Percentiles rank a stretch among this genome's conserved stretches.
phyloP scores from a whole-genome alignment of 2,888 invertebrate genomes.

The Melieria omissa region DNA sequence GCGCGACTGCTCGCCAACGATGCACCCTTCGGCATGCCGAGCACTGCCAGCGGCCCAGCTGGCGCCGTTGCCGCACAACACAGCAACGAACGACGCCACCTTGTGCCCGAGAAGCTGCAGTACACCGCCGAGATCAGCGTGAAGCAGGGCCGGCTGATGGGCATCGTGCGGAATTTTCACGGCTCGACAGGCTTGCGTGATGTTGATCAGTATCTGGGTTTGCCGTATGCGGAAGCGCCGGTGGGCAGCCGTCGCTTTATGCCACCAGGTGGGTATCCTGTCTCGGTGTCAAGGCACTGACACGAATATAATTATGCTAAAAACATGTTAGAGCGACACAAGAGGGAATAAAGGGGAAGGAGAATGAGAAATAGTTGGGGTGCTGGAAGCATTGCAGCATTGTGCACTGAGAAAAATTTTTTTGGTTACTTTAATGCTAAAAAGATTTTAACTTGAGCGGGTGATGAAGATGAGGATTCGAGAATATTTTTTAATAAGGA shows the following conservation, averaged over 20 bases:
- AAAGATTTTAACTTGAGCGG: too few species aligned
- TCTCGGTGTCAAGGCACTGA: too few species aligned
- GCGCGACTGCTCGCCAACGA: constrained; percentile 48
- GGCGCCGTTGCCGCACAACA: constrained; percentile 20
- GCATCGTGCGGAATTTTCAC: constrained; percentile 73
- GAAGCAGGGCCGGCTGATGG: constrained; percentile 77
- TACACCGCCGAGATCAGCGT: constrained; percentile 73
- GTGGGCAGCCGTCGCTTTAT: constrained; percentile 81
- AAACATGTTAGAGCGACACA: too few species aligned
- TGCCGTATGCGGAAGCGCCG: constrained; percentile 86
- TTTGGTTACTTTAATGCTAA: too few species aligned
- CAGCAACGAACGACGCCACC: constrained; percentile 54
- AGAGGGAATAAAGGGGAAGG: too few species aligned
- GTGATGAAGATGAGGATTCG: too few species aligned
- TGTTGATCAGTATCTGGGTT: constrained; percentile 81
- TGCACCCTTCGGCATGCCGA: constrained; percentile 15
- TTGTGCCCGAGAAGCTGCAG: constrained; percentile 64
- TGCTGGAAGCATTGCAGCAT: too few species aligned
- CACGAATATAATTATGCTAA: too few species aligned
- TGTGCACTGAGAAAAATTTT: too few species aligned
- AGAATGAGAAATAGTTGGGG: too few species aligned
- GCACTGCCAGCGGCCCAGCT: constrained; percentile 6
- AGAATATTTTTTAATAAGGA: too few species aligned
- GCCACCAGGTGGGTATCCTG: constrained; percentile 74
- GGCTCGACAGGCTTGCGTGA: constrained; percentile 72